Evolutionary conservation across 2,113 vertebrate genomes (phyloP).

Genomic region (Falco punctatus): DNA sequence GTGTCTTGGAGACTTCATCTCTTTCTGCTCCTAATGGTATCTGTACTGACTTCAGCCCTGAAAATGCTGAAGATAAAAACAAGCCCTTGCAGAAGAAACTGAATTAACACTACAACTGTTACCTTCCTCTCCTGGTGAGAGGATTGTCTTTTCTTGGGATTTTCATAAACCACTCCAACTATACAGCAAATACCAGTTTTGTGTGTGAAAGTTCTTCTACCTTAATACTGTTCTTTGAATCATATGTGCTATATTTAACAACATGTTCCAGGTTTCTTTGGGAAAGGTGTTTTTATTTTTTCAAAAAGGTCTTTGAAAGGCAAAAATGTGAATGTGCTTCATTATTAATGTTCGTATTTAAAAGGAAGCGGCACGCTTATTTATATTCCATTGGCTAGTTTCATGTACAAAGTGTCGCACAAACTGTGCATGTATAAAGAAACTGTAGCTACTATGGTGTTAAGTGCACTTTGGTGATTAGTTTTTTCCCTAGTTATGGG

Average conservation of each 20-base stretch:
- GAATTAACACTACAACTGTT: conserved; percentile 74
- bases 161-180: conserved; percentile 52
- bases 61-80: conserved; percentile 58
- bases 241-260: conserved; percentile 21
- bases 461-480: conserved; percentile 75
- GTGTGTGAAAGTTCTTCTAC: conserved; percentile 38
- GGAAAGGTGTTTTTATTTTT: conserved; percentile 9
- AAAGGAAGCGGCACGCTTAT: conserved; percentile 77
- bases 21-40: conserved; percentile 86
- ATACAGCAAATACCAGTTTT: conserved; percentile 36
- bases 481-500: conserved; percentile 66
- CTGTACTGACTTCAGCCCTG: conserved; percentile 93
- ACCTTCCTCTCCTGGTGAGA: conserved; percentile 84
- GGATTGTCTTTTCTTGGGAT: conserved; percentile 27
- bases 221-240: conserved; percentile 10
- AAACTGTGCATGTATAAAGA: conserved; percentile 75
- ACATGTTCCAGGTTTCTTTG: conserved; percentile 21
- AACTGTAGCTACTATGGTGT: conserved; percentile 71
- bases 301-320: conserved; percentile 62
- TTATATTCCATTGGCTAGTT: conserved; percentile 71
- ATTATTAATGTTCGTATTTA: conserved; percentile 76
- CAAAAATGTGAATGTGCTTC: conserved; percentile 76
- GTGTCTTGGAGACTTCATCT: conserved; percentile 60
- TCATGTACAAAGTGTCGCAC: conserved; percentile 62
- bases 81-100: conserved; percentile 78